These are phyloP conservation scores for Donacobius atricapilla DNA, from an alignment of 2,113 vertebrate genomes.

Conservation along the genomic window DNA sequence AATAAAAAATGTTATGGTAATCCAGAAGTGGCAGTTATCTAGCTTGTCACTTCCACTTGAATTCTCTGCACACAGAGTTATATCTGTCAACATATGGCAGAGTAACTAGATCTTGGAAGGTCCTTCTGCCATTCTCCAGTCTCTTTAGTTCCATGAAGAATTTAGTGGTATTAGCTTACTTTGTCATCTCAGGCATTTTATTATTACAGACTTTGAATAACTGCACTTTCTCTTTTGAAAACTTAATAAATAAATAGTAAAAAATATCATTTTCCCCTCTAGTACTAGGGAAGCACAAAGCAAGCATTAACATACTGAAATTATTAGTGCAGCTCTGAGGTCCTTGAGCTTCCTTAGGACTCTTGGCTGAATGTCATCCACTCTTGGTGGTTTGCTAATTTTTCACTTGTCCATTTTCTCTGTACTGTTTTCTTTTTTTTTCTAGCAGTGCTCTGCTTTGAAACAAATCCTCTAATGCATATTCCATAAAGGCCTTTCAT, in stretches of 20 bases:
- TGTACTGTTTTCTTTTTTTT: background rate
- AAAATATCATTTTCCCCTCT: background rate
- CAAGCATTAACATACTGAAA: background rate
- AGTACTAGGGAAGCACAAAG: background rate
- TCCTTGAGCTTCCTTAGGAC: background rate
- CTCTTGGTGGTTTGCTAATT: background rate
- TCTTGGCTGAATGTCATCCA: background rate
- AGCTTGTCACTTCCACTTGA: background rate
- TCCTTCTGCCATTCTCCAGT: background rate
- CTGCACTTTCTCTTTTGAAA: background rate
- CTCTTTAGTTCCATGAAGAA: background rate
- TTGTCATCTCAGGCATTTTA: background rate
- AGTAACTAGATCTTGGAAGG: background rate
- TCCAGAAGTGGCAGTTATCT: background rate
- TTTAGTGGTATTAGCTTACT: background rate
- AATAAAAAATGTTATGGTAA: background rate
- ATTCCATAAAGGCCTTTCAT: background rate
- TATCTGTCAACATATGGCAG: background rate
- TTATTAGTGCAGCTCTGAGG: background rate
- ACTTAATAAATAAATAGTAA: background rate
- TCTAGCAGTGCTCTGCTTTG: background rate
- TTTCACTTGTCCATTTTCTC: background rate
- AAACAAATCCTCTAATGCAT: background rate
- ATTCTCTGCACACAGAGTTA: background rate
- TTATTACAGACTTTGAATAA: background rate